Evolutionary conservation across 2,797 vertebrate genomes (phyloP), one percentile per base, ranked within the genome.

Genomic region (Alectoris magna): DNA sequence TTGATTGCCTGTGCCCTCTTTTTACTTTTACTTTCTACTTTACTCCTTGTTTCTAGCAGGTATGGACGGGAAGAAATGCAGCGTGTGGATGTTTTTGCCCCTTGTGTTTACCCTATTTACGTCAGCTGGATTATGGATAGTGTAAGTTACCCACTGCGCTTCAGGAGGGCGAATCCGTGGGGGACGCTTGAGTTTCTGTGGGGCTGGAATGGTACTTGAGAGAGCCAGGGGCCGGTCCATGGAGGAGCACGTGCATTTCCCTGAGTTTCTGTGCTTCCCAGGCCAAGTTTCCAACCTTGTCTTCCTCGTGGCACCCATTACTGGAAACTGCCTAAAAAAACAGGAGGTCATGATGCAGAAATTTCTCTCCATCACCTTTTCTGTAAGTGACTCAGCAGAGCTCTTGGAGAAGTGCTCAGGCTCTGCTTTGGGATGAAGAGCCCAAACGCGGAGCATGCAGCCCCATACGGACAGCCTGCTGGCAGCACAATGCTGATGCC

Each of bases 11-110:
- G 68, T 31, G 48, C 23, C 24, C 14, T n/a, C 12, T 75, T 85
- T 23, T 48, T 48, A 48, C 46, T 48, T 49, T 49, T 17, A 14
- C 13, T 97, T 96, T 67, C 87, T 62, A 96, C 93, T 81, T 89
- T 93, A 31, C 63, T 75, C 58, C 92, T 83, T 94, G 46, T 91
- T 94, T 92, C 80, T 56, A 60, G 39, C 95, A 97, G 97, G 95
- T 91, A 98, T 98, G 98, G 98, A 98, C 93, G 96, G 97, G 97
- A 98, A 97, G 97, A 98, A 97, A 86, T 98, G 95, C 97, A 99
- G 98, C 4, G 96, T 97, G 7, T 99, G 99, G 99, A 98, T 98
- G 96, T 98, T 99, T 88, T 97, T 99, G 51, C 99, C 99, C 60
- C 98, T 98, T 29, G 94, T 98, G 55, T 98, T 98, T 92, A 98